Conservation (phyloP, 2,888 invertebrate genomes). For the Periphyllus acericola region DNA sequence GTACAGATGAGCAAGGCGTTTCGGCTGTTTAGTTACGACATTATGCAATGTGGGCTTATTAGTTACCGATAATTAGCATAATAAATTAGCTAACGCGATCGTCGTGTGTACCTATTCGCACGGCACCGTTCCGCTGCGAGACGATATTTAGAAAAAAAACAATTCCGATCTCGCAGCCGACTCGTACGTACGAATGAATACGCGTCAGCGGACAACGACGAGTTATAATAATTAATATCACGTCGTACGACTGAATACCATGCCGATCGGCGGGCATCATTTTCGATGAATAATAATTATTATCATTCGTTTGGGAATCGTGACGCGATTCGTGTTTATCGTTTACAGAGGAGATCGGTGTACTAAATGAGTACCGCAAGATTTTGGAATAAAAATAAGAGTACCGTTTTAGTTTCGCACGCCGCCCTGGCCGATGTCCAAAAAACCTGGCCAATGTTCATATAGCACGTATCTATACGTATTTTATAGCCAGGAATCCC, state of each 20-base stretch:
- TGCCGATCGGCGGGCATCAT: no score
- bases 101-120: neutral
- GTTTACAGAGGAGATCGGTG: neutral
- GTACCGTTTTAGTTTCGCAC: slow-evolving; percentile 53
- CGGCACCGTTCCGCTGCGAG: neutral
- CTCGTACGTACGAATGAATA: no score
- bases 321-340: neutral
- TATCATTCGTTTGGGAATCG: neutral
- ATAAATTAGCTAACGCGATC: neutral
- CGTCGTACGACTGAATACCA: no score
- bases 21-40: neutral
- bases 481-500: slow-evolving; percentile 18
- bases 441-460: slow-evolving; percentile 55
- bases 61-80: neutral
- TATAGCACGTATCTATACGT: slow-evolving; percentile 16
- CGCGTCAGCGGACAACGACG: no score
- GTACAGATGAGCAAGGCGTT: neutral
- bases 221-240: no score
- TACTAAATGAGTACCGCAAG: slow-evolving; percentile 28
- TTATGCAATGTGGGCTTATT: neutral
- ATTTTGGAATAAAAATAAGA: slow-evolving; percentile 57
- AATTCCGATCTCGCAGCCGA: no score
- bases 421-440: slow-evolving; percentile 37
- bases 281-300: neutral
- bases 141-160: no score